Evolutionary conservation across 2,888 invertebrate species (phyloP).

Genomic region (Bursaphelenchus okinawaensis): DNA sequence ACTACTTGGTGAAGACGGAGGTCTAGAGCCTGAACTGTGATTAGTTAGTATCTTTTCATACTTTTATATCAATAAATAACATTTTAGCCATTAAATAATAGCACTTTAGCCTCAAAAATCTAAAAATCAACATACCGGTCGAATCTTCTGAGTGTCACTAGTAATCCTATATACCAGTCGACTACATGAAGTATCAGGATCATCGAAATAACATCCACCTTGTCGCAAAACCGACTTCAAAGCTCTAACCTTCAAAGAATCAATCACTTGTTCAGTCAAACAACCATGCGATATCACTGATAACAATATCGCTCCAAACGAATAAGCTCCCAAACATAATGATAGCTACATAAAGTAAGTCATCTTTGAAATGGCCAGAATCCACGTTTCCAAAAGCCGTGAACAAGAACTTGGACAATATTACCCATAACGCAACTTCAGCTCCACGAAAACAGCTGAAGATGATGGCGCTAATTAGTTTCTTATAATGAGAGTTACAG

Average conservation of each 20-base stretch:
- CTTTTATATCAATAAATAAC: neutral
- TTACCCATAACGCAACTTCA: constrained; percentile 37
- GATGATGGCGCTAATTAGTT: constrained; percentile 30
- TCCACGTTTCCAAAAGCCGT: constrained; percentile 27
- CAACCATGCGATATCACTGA: constrained; percentile 4
- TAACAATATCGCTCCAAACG: constrained; percentile 11
- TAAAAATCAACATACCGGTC: constrained; percentile 46
- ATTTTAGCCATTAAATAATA: neutral
- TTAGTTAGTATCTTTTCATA: neutral
- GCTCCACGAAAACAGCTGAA: constrained; percentile 58
- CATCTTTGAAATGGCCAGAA: constrained; percentile 2
- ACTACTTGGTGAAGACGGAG: constrained; percentile 29
- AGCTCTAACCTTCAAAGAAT: constrained; percentile 31
- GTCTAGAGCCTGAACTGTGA: constrained; percentile 19
- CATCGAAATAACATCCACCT: constrained; percentile 60
- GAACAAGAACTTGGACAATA: constrained; percentile 21
- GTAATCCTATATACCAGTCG: constrained; percentile 59
- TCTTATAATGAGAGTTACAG: constrained; percentile 30
- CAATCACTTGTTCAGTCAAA: constrained; percentile 21
- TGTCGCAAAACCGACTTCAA: constrained; percentile 57
- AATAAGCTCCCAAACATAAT: constrained; percentile 9
- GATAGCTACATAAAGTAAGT: constrained; percentile 20
- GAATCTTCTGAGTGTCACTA: constrained; percentile 60
- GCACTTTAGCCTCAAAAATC: neutral
- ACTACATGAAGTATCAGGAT: constrained; percentile 57